Evolutionary conservation across 1,140 invertebrate species (phyloP), one percentile per base, ranked within the genome.

Genomic region (Drosophila jambulina): DNA sequence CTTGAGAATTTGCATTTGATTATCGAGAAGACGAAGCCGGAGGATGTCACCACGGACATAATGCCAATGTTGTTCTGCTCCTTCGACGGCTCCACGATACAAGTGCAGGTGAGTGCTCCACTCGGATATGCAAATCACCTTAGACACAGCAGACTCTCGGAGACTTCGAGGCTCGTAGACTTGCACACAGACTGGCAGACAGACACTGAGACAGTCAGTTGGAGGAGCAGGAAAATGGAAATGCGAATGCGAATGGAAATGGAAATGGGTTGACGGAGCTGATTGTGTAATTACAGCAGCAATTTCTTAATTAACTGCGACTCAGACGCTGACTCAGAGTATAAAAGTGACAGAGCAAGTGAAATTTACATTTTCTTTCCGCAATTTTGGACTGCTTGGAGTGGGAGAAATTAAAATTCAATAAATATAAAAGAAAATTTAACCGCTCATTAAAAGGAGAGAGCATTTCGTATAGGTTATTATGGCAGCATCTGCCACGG

Each of bases 1-100:
- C 93, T 99, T 76, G 98, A 99, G 93, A 98, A 98, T 93, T 93
- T 99, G 63, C 97, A 99, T 92, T 94, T 98, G 60, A 96, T 99
- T 78, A 94, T 99, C 84, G 95, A 97, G 82, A 99, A 99, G 93
- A 97, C 97, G 25, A 95, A 96, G 10, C 93, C 95, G 25, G 96
- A 97, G 21, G 97, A 98, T 63, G 95, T 98, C 27, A 94, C 95
- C 59, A 94, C 94, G 12, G 97, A 99, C 78, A 95, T 99, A 27
- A 93, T 99, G 62, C 97, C 97, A 7, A 95, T 99, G 94, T 93
- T 99, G 10, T 99, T 97, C 93, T 96, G 94, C 63, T 96, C 97
- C 25, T 96, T 99, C 81, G 98, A 99, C 85, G 98, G 96, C 81
- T 96, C 96, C 40, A 98, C 96, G n/a, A 96, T 97, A 76, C 97